A percentile compares a stretch with the other conserved stretches of the same genome.
These are phyloP conservation scores for Mormyrus lacerda DNA, from an alignment of 2,113 vertebrate genomes.

Conservation along the genomic window DNA sequence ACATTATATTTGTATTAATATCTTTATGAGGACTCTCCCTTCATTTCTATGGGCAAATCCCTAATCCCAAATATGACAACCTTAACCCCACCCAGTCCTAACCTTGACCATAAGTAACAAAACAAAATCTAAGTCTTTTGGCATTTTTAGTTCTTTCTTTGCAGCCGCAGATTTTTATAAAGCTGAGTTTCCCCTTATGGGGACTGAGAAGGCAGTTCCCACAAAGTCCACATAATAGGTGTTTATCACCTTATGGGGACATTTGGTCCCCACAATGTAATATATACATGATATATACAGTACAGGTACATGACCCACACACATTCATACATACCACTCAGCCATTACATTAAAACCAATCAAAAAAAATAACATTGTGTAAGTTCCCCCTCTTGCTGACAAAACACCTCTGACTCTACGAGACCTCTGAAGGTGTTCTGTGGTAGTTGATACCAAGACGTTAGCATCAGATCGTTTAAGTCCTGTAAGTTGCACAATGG, in stretches of 20 bases:
- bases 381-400: no score
- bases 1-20: not conserved
- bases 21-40: not conserved
- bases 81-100: not conserved
- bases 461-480: no score
- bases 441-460: no score
- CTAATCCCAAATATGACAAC: not conserved
- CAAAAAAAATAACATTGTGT: no score
- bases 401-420: no score
- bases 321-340: not conserved
- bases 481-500: no score
- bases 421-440: no score
- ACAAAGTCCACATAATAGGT: not conserved
- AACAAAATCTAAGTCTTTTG: not conserved
- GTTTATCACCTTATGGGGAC: not conserved
- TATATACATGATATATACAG: not conserved
- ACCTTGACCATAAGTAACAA: not conserved
- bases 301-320: not conserved
- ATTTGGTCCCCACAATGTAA: not conserved
- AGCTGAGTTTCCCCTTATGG: not conserved
- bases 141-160: not conserved
- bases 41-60: not conserved
- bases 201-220: not conserved
- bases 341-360: no score
- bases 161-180: not conserved